Base-by-base conservation (phyloP, 1,140 invertebrate genomes). In the Lanistes nyassanus region DNA sequence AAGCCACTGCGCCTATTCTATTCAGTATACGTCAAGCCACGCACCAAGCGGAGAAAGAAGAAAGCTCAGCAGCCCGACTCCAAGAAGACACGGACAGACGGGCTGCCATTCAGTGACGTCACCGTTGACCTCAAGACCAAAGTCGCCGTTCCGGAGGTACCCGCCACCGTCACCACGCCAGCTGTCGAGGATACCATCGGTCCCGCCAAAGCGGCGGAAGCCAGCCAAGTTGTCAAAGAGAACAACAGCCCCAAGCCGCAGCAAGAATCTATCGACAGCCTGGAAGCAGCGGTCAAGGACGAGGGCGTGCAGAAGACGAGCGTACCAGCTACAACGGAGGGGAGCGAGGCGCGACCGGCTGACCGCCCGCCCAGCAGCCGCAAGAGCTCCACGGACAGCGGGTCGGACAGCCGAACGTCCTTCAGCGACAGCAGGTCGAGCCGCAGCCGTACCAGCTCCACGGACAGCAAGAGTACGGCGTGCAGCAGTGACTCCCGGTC, bases 1-100 rank as follows among this genome's bases (percentile, higher is more conserved):
- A 80, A 78, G 34, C 82, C 84, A 2, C 68, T 85, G 56, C 77
- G 76, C 11, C 66, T 83, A n/a, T 83, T 79, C 69, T 85, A 85
- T 67, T 73, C 79, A 6, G 76, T 85, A 0, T 78, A 76, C 67
- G 76, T 78, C 62, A 77, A 78, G 31, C 77, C 80, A 2, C 64
- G n/a, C 31, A 76, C 79, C 19, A 80, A 78, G 51, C 60, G 75
- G 19, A 70, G 72, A 19, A 55, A 64, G 39, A 60, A 39, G 23
- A 60, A 42, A 16, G 29, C 26, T 16, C 36, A 67, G 51, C n/a
- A n/a, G 9, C 31, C 29, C 5, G 58, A 31, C 37, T 31, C 64
- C 34, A 62, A 51, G 56, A 55, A 51, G 34, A 26, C 47, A 4
- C 60, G 42, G 42, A 47, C 42, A 16, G 42, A 9, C 42, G 19